A percentile compares a stretch with the other conserved stretches of the same genome.
Evolutionary conservation across 2,113 vertebrate species (phyloP).

Genomic region (Astur gentilis): DNA sequence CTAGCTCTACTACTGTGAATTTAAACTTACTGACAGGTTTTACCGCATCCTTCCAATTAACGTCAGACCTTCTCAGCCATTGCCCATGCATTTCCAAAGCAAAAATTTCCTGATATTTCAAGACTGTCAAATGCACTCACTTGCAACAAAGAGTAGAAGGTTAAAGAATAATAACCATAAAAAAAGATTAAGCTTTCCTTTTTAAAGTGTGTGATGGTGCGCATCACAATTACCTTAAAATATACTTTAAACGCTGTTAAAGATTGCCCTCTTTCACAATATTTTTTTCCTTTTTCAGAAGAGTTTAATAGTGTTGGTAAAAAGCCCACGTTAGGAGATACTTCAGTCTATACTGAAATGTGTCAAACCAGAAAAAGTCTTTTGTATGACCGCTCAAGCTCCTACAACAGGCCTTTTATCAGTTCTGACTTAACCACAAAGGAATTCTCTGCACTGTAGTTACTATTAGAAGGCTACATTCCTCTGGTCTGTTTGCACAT

Average conservation of each 20-base stretch:
- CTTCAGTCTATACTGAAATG: not conserved
- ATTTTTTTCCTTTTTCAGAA: not conserved
- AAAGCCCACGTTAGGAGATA: not conserved
- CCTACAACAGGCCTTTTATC: not conserved
- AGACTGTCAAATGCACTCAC: constrained; percentile 7
- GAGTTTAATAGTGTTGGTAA: not conserved
- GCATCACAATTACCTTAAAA: not conserved
- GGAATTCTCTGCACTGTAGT: not conserved
- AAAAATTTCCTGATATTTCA: constrained; percentile 24
- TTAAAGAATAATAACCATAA: not conserved
- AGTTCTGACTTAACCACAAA: not conserved
- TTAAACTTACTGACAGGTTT: constrained; percentile 56
- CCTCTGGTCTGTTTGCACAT: not conserved
- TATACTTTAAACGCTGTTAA: not conserved
- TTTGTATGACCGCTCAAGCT: not conserved
- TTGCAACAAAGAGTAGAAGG: not conserved
- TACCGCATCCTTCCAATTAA: constrained; percentile 61
- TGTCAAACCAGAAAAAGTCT: not conserved
- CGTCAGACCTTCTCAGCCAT: not conserved
- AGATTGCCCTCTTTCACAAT: not conserved
- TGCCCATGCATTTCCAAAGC: not conserved
- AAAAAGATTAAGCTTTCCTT: not conserved
- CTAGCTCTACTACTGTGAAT: not conserved
- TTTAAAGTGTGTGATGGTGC: not conserved
- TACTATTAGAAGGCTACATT: not conserved